Percentiles rank a stretch among this genome's conserved stretches.
Evolutionary conservation across 2,888 invertebrate species (phyloP).

Genomic region (Spodoptera picta): DNA sequence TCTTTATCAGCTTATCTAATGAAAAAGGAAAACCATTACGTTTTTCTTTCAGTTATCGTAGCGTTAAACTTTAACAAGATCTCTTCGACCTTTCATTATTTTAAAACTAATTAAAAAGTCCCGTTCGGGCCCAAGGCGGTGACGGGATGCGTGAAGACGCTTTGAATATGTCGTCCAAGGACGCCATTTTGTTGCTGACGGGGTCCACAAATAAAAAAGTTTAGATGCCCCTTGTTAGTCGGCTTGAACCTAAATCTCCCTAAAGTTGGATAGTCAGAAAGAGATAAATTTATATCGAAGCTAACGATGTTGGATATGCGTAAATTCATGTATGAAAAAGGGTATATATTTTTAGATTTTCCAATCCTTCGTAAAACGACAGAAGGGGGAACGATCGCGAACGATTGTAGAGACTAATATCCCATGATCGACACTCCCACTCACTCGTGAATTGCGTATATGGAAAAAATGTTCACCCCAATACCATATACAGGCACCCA

Average conservation of each 20-base stretch:
- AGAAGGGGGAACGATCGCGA: slow-evolving; percentile 38
- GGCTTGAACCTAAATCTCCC: slow-evolving; percentile 24
- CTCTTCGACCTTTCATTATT: slow-evolving; percentile 63
- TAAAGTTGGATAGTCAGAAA: slow-evolving; percentile 23
- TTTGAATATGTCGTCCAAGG: slow-evolving; percentile 52
- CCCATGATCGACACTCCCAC: slow-evolving; percentile 52
- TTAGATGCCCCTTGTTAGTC: slow-evolving; percentile 35
- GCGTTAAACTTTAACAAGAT: slow-evolving; percentile 59
- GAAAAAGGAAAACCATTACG: slow-evolving; percentile 58
- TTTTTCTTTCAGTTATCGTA: slow-evolving; percentile 59
- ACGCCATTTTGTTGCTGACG: slow-evolving; percentile 30
- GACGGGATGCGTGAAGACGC: slow-evolving; percentile 49
- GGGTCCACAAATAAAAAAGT: slow-evolving; percentile 45
- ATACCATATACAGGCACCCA: slow-evolving; percentile 41
- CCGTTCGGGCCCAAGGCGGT: slow-evolving; percentile 48
- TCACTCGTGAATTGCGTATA: slow-evolving; percentile 38
- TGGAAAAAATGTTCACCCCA: slow-evolving; percentile 44
- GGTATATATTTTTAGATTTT: slow-evolving; percentile 42
- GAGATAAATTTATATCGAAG: slow-evolving; percentile 24
- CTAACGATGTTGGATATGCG: slow-evolving; percentile 18
- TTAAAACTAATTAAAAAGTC: slow-evolving; percentile 62
- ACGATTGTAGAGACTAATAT: slow-evolving; percentile 53
- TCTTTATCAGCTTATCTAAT: slow-evolving; percentile 50
- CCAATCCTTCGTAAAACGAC: slow-evolving; percentile 30
- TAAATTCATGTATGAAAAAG: slow-evolving; percentile 23